Evolutionary conservation across 2,113 vertebrate genomes (phyloP), one percentile per base, ranked within the genome.

Genomic region (Ochotona curzoniae): DNA sequence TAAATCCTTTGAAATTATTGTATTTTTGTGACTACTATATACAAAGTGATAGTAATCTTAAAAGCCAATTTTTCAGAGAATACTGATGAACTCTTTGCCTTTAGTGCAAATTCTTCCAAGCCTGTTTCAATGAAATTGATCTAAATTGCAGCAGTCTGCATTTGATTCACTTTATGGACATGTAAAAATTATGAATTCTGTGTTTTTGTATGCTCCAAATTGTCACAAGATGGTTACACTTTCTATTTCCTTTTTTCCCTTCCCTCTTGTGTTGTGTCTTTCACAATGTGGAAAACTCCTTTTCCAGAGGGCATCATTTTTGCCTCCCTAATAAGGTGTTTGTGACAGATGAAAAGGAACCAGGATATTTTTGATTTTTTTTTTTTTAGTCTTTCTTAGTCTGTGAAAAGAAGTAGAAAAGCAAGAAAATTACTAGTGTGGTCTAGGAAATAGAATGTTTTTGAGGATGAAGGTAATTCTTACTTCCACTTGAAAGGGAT

Each of bases 181-280:
- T 87, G 96, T 97, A 83, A 20, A 94, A 94, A 83, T 97, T 82
- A 97, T 95, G 94, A 76, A 95, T 93, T 95, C 90, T 95, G 87
- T 79, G 88, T 71, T 95, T 97, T 97, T 96, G 95, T 54, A 83
- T 1, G 96, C 97, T 96, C 95, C 85, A 79, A 84, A 61, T 97
- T 96, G 96, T 96, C 83, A 30, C 87, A 89, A 91, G 96, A 94
- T 91, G 96, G 81, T 71, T 89, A 32, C 1, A 47, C 21, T 9
- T 71, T 89, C n/a, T 86, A 2, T 82, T 87, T 92, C 73, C 54
- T 32, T 26, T 85, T 90, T 13, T 89, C 70, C 44, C 75, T 94
- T 90, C 90, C 87, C 57, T 95, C 66, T 64, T 85, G 32, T 87
- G 95, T 96, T 96, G 85, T 96, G 94, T 97, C 96, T 97, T 96